phyloP scores from a whole-genome alignment of 1,140 invertebrate genomes.

The Cyclina sinensis region DNA sequence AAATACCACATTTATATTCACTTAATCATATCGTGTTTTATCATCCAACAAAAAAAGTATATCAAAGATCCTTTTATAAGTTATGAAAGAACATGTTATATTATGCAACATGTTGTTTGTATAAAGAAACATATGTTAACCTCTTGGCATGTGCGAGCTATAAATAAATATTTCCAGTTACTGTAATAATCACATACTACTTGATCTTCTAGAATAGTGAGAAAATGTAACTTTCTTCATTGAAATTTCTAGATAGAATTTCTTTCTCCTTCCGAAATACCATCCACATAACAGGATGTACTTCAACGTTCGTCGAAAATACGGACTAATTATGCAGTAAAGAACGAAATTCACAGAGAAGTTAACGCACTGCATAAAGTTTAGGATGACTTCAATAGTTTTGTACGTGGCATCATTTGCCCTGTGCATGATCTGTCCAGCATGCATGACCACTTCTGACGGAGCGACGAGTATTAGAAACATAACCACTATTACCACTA shows the following conservation, averaged over 20 bases:
- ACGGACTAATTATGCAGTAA: conserved; percentile 83
- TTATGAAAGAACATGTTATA: too few species aligned
- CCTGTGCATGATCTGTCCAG: conserved; percentile 74
- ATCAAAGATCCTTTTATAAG: too few species aligned
- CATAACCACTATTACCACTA: conserved; percentile 85
- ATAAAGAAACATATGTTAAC: too few species aligned
- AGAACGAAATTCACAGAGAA: conserved; percentile 84
- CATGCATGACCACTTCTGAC: conserved; percentile 83
- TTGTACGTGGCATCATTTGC: conserved; percentile 75
- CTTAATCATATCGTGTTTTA: too few species aligned
- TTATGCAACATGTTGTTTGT: too few species aligned
- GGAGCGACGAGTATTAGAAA: conserved; percentile 85
- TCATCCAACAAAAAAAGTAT: too few species aligned
- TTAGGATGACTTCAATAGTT: conserved; percentile 81
- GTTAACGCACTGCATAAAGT: conserved; percentile 84
- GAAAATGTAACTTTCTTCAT: conserved; percentile 68
- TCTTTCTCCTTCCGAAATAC: conserved; percentile 75
- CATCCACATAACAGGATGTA: conserved; percentile 82
- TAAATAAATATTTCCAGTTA: too few species aligned
- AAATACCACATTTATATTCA: too few species aligned
- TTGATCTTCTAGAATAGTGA: conserved; percentile 52
- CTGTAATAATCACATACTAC: conserved; percentile 33
- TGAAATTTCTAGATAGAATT: conserved; percentile 70
- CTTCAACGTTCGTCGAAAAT: conserved; percentile 80
- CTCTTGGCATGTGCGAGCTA: too few species aligned